These are phyloP conservation scores for Eriosoma lanigerum DNA, from an alignment of 1,140 invertebrate genomes.

Conservation along the genomic window DNA sequence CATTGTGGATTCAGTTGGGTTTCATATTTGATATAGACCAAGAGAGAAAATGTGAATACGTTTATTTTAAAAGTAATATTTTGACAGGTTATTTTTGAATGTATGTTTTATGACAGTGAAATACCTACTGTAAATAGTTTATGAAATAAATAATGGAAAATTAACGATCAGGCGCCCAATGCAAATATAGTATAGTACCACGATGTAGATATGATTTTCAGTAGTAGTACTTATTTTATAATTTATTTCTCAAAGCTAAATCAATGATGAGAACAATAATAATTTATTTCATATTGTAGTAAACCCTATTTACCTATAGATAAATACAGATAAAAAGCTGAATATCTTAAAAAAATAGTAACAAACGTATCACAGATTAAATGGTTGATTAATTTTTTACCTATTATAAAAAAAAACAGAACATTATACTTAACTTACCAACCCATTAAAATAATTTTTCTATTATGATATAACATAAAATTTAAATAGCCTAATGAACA, in stretches of 20 bases:
- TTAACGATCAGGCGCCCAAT: background rate
- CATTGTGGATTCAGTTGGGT: background rate
- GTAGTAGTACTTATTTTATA: too few species aligned
- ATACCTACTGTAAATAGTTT: background rate
- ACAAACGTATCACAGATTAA: constrained; percentile 51
- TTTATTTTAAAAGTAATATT: background rate
- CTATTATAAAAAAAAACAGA: constrained; percentile 50
- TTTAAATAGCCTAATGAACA: constrained; percentile 40
- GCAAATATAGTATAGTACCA: background rate
- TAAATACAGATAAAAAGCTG: constrained; percentile 50
- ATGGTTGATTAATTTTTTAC: constrained; percentile 52
- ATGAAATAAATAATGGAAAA: background rate
- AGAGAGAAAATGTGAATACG: background rate
- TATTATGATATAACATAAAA: constrained; percentile 22
- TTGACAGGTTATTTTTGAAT: background rate
- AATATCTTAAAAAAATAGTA: constrained; percentile 52
- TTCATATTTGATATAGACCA: background rate
- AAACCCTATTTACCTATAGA: constrained; percentile 47
- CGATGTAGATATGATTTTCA: too few species aligned
- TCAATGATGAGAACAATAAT: constrained; percentile 3
- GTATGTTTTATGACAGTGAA: background rate
- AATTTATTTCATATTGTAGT: constrained; percentile 20
- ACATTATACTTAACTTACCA: constrained; percentile 46
- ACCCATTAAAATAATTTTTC: constrained; percentile 43
- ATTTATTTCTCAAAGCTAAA: constrained; percentile 25